Conservation (phyloP, 2,888 invertebrate genomes). For the Hydropsyche betteni region DNA sequence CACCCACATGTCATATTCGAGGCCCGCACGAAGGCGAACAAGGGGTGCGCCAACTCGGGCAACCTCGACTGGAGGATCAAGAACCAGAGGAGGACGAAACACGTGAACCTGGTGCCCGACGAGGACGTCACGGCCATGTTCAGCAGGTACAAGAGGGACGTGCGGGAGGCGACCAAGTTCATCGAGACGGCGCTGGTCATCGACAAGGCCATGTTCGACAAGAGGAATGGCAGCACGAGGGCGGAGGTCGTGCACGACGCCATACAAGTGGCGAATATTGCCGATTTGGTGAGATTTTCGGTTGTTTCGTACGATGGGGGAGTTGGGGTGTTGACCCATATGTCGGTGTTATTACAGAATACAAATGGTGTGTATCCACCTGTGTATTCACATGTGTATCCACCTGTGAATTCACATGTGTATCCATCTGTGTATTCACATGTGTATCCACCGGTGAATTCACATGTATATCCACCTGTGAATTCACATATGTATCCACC, state of each 20-base stretch:
- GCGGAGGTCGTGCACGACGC: slow-evolving; percentile 93
- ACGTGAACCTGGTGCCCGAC: slow-evolving; percentile 62
- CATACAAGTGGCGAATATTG: slow-evolving; percentile 96
- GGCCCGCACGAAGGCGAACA: slow-evolving; percentile 88
- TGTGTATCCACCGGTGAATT: too few species aligned
- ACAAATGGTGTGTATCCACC: too few species aligned
- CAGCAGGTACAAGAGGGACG: slow-evolving; percentile 70
- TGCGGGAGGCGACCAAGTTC: slow-evolving; percentile 90
- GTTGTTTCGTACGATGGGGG: neutral
- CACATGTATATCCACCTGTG: too few species aligned
- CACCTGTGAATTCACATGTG: too few species aligned
- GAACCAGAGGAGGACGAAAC: slow-evolving; percentile 71
- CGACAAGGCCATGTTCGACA: slow-evolving; percentile 96
- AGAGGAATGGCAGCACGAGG: slow-evolving; percentile 87
- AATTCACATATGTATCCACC: too few species aligned
- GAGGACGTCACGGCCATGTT: slow-evolving; percentile 52
- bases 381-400: too few species aligned
- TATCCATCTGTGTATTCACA: too few species aligned
- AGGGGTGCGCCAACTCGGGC: slow-evolving; percentile 88
- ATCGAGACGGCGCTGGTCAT: slow-evolving; percentile 95
- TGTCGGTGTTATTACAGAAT: too few species aligned
- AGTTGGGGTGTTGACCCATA: neutral
- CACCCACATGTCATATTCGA: slow-evolving; percentile 98
- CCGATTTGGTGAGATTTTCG: slow-evolving; percentile 84
- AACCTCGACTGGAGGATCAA: slow-evolving; percentile 78